A percentile compares a stretch with the other conserved stretches of the same genome.
Evolutionary conservation across 2,888 invertebrate species (phyloP).

Genomic region (Anaspis maculata): DNA sequence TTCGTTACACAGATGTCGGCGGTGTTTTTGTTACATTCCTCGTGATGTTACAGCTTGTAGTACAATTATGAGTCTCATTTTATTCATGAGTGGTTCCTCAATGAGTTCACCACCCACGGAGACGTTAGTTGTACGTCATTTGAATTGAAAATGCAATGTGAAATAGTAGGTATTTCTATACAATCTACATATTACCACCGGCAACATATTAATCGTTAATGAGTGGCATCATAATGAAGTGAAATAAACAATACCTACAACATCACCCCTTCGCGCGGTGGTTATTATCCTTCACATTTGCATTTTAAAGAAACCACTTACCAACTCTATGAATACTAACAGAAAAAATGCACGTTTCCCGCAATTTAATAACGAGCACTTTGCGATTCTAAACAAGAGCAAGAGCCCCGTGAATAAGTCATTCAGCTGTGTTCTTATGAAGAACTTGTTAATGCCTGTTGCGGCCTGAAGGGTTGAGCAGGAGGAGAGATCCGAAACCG

Average conservation of each 20-base stretch:
- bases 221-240: too few relatives aligned
- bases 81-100: slow-evolving; percentile 34
- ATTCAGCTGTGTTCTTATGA: slow-evolving; percentile 18
- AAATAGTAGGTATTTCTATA: too few relatives aligned
- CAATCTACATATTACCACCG: too few relatives aligned
- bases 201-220: too few relatives aligned
- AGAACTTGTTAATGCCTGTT: slow-evolving; percentile 25
- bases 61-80: slow-evolving; percentile 39
- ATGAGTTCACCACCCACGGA: slow-evolving; percentile 24
- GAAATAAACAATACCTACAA: too few relatives aligned
- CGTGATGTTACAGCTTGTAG: slow-evolving; percentile 30
- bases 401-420: slow-evolving; percentile 14
- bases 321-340: slow-evolving; percentile 25
- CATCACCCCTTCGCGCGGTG: too few relatives aligned
- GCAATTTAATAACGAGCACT: slow-evolving; percentile 21
- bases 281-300: too few relatives aligned
- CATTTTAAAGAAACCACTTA: slow-evolving; percentile 26
- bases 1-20: slow-evolving; percentile 20
- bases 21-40: slow-evolving; percentile 35
- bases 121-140: too few relatives aligned
- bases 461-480: slow-evolving; percentile 21
- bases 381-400: slow-evolving; percentile 18
- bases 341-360: slow-evolving; percentile 20
- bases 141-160: too few relatives aligned
- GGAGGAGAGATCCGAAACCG: too few relatives aligned